A percentile compares a stretch with the other conserved stretches of the same genome.
phyloP scores from a whole-genome alignment of 2,113 vertebrate species.

The Malurus alboscapulatus region DNA sequence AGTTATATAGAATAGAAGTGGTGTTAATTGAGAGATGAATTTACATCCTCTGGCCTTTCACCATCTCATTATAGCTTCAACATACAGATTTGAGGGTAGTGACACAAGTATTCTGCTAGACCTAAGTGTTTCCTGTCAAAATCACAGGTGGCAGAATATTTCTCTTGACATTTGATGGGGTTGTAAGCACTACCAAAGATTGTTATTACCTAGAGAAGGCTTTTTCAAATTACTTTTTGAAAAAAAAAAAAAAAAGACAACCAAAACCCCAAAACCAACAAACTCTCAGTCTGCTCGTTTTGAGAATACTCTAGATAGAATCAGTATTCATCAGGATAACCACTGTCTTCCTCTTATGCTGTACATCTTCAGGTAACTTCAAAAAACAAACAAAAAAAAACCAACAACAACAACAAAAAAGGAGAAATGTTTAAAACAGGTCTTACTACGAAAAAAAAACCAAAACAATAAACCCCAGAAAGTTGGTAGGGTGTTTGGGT shows the following conservation, averaged over 20 bases:
- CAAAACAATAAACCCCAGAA: neutral
- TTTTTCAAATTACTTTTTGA: neutral
- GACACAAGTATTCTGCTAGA: neutral
- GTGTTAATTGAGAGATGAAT: neutral
- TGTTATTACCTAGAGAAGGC: neutral
- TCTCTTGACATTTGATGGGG: neutral
- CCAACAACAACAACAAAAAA: no score
- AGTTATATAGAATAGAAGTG: neutral
- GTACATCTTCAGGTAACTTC: neutral
- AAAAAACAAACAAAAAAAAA: neutral
- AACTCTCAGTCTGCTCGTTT: neutral
- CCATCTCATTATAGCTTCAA: neutral
- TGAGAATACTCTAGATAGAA: neutral
- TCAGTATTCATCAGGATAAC: neutral
- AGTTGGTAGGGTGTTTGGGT: neutral
- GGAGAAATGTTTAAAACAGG: neutral
- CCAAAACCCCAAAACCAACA: accelerated
- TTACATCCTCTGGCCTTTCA: neutral
- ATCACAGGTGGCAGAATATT: neutral
- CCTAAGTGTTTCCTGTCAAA: neutral
- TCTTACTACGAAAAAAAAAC: neutral
- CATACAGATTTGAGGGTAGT: neutral
- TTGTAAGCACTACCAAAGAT: neutral
- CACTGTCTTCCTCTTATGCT: neutral
- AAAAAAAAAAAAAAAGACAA: neutral